phyloP scores from a whole-genome alignment of 2,113 vertebrate species.

The Scomber colias region DNA sequence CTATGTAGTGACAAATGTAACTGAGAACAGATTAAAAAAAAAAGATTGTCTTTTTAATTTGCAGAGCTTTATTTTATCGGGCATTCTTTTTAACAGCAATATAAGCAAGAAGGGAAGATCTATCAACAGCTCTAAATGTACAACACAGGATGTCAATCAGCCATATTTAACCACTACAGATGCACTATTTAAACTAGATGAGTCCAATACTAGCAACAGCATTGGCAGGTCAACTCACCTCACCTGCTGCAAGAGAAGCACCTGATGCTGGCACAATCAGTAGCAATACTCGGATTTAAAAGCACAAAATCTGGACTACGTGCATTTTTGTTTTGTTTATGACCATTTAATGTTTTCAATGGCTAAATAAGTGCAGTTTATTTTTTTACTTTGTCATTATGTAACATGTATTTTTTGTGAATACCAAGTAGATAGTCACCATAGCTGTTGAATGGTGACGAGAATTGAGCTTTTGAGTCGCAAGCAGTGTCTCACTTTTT shows the following conservation, averaged over 20 bases:
- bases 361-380: conserved; percentile 75
- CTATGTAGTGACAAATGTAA: background rate
- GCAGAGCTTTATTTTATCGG: conserved; percentile 68
- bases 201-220: conserved; percentile 47
- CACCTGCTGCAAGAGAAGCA: conserved; percentile 57
- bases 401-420: conserved; percentile 83
- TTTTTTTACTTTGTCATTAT: conserved; percentile 81
- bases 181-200: conserved; percentile 65
- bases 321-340: conserved; percentile 46
- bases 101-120: conserved; percentile 74
- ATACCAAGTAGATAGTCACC: conserved; percentile 62
- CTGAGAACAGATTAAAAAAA: conserved; percentile 4
- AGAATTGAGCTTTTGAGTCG: conserved; percentile 47
- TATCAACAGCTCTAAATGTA: conserved; percentile 40
- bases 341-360: conserved; percentile 67
- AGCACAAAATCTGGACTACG: conserved; percentile 79
- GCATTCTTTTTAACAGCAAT: conserved; percentile 79
- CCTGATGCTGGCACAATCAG: conserved; percentile 81
- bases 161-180: conserved; percentile 82
- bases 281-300: conserved; percentile 66
- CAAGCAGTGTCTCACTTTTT: conserved; percentile 35
- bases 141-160: conserved; percentile 35
- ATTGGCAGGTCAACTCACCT: conserved; percentile 38
- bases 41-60: conserved; percentile 39
- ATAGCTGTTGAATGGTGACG: conserved; percentile 60